A percentile compares a stretch with the other conserved stretches of the same genome.
Conservation (phyloP, 2,113 vertebrate genomes). For the Lutjanus erythropterus region DNA sequence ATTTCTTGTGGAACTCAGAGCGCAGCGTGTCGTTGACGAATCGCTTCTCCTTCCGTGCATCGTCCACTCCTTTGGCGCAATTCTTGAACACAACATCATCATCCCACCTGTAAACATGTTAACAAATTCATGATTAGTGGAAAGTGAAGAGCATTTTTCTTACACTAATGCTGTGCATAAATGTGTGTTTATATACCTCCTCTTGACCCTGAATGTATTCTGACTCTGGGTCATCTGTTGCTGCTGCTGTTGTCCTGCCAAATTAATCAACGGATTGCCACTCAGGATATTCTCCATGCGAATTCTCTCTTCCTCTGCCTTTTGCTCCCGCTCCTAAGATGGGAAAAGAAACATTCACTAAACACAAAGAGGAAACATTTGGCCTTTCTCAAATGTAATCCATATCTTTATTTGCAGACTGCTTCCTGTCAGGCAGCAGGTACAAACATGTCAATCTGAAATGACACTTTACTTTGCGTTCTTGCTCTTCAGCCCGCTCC, state of each 20-base stretch:
- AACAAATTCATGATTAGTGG: not conserved
- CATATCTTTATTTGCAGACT: not conserved
- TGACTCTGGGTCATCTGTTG: constrained; percentile 81
- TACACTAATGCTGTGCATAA: not conserved
- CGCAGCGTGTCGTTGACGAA: constrained; percentile 97
- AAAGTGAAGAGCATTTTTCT: not conserved
- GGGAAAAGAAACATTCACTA: not conserved
- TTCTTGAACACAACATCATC: constrained; percentile 99
- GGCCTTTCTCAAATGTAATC: not conserved
- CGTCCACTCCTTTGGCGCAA: constrained; percentile 97
- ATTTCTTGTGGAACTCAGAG: constrained; percentile 92
- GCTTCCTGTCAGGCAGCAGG: not conserved
- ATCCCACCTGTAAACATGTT: constrained; percentile 90
- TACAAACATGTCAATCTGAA: not conserved
- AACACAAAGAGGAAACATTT: not conserved
- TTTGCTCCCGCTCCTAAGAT: constrained; percentile 95
- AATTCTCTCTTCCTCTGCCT: constrained; percentile 97
- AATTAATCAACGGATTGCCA: constrained; percentile 95
- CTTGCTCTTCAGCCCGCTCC: constrained; percentile 96
- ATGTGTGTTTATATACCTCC: constrained; percentile 87
- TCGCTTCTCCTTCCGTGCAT: constrained; percentile 95
- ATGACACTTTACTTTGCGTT: constrained; percentile 89
- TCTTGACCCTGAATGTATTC: constrained; percentile 94
- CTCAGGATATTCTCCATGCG: constrained; percentile 98
- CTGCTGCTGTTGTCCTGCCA: constrained; percentile 90